Base-by-base conservation (phyloP, 2,113 vertebrate species). In the Scalopus aquaticus region DNA sequence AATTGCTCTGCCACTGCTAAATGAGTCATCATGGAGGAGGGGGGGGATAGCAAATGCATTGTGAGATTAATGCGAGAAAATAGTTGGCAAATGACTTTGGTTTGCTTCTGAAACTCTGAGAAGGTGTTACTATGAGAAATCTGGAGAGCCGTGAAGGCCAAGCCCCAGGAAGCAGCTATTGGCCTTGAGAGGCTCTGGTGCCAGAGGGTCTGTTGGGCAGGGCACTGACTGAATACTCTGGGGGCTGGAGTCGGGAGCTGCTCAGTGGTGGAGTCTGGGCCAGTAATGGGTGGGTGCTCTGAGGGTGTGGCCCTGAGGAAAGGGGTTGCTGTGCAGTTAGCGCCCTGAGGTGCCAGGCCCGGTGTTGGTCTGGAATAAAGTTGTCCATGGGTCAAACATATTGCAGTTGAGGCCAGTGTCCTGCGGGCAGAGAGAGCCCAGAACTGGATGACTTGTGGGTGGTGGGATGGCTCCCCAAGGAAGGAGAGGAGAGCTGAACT, bases 1-100 rank as follows among this genome's bases (percentile, higher is more conserved):
- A 98, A 98, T 98, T 98, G 98, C 98, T 95, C 56, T 85, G 95
- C 97, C 98, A 97, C 97, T 98, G 97, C 93, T 98, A 98, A 98
- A 97, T 97, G 98, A 98, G 97, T 98, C 96, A 93, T 97, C 98
- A 95, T 90, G 84, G 95, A 93, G n/a, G n/a, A n/a, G n/a, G n/a
- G 74, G 92, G 96, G 97, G 96, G 97, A 96, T 94, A 96, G 97
- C 93, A n/a, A 85, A 70, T 39, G 92, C n/a, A 69, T 88, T 88
- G 96, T 91, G 88, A 88, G 94, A 95, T 67, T 86, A 96, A 97
- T 96, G 93, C 96, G 95, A 95, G 79, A 93, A 94, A 96, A 95
- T 96, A 97, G 97, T 97, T 96, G 97, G 97, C 95, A 96, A 94
- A 95, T 97, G 95, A 77, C 97, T 97, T 91, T 89, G 96, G 90